Evolutionary conservation across 2,888 invertebrate genomes (phyloP), one percentile per base, ranked within the genome.

Genomic region (Scrobipalpa atriplicella): DNA sequence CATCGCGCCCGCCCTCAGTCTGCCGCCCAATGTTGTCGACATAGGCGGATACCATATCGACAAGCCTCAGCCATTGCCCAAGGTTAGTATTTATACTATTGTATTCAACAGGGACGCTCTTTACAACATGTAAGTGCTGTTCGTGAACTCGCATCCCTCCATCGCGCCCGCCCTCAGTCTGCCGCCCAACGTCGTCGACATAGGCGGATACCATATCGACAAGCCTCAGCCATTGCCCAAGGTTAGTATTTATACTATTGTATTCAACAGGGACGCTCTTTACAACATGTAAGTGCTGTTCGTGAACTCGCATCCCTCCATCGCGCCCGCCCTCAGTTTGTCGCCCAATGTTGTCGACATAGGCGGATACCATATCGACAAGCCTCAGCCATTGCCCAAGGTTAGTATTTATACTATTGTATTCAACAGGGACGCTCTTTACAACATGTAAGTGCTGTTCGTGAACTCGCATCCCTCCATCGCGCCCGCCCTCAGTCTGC

Each of bases 11-110:
- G 54, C 54, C 29, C 11, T 84, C 11, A 78, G 77, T 38, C 39
- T 81, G 5, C 86, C 88, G 0, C 83, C 86, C 0, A 89, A 89
- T 29, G 84, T 83, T 0, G 66, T 89, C 0, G 79, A 83, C 1
- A 78, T 89, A 0, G 89, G 78, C 1, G 89, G 89, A 0, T 89
- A 81, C 58, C 87, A 88, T 67, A 85, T 87, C 2, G 78, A 81
- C 1, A 81, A 84, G 2, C 69, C 72, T 0, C 74, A 79, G 0
- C 77, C 83, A 0, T 67, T 88, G 13, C 87, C 88, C 0, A 80
- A 87, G 83, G 88, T 89, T 75, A 3, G 54, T 29, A 1, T 21
- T 52, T n/a, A n/a, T n/a, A n/a, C n/a, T n/a, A n/a, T n/a, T n/a
- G n/a, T n/a, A n/a, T n/a, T n/a, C n/a, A n/a, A n/a, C n/a, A n/a